Base-by-base conservation (phyloP, 2,113 vertebrate genomes). In the Mesitornis unicolor region DNA sequence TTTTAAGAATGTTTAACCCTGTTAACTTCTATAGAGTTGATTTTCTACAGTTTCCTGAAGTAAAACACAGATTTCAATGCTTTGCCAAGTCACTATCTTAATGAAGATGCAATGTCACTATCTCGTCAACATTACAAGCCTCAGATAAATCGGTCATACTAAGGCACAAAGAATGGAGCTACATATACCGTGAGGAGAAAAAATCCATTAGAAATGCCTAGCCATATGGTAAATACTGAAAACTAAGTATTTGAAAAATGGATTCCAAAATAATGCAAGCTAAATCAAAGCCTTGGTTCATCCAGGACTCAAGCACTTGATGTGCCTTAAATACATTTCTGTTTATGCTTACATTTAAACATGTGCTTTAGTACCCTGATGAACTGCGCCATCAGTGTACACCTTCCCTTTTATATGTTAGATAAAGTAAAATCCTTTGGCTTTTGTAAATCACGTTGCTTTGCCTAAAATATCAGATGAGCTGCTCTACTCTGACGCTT, bases 381-480 rank as follows among this genome's bases (percentile, higher is more conserved):
- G n/a, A 92, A n/a, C 70, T 31, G 3, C 4, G 25, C 33, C 25
- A 8, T 43, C n/a, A n/a, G 40, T 45, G 40, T 60, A 38, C 40
- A 74, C 26, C 47, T 86, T 80, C 35, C 35, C 16, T 76, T 85
- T 84, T 59, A 45, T 45, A 38, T 16, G 13, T 48, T 59, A 76
- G 54, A 56, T 51, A 33, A 82, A 91, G 45, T 59, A 91, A 87
- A 88, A 84, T 70, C 51, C 50, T 94, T 76, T 33, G 33, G 47
- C 70, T 83, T 96, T 81, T 65, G 40, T 93, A 89, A 84, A 90
- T 82, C 63, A 31, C 18, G 5, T 61, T 95, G 53, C 91, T 97
- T 97, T 97, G 79, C 89, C 95, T 96, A 96, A 93, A 91, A 92
- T 96, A 98, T 92, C 60, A 93, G 78, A 96, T 8, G 61, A 70